Base-by-base conservation (phyloP, 2,888 invertebrate genomes). In the Tetropium fuscum region DNA sequence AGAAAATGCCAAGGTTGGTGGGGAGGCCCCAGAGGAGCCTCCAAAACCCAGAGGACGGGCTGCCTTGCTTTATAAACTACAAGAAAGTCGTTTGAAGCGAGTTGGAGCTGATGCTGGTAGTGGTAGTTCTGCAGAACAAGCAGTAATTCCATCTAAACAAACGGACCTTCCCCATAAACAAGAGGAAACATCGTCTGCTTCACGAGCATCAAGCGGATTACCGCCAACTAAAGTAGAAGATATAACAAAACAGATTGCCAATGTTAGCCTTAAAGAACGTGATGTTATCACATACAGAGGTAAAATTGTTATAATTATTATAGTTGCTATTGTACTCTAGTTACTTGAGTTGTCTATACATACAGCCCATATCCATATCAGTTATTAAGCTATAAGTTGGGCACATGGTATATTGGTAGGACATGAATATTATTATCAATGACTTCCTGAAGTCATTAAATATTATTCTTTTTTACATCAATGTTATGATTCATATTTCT, bases 11-110 rank as follows among this genome's bases (percentile, higher is more conserved):
- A 53, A 68, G 60, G 27, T 58, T 44, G 55, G 71, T 53, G 66
- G 68, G 53, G 58, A 47, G n/a, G 19, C 45, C 20, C 18, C 59
- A 43, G 64, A 61, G 8, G 60, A 62, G 38, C 71, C 74, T 3
- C 76, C 77, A 3, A 75, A 75, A 62, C 75, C 78, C 3, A 68
- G 74, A 57, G 81, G 80, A n/a, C 63, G 81, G 53, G 80, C 80
- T 8, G 77, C 78, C 0, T 32, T 78, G 4, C 58, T 81, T 5
- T 60, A 67, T 47, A 73, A 73, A 47, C 30, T 77, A 3, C 71
- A 69, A 43, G 71, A 72, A 38, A 60, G 63, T 16, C 59, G 67
- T 43, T 53, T 64, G 5, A 60, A 58, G 18, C 69, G 64, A 63
- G 70, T 74, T 20, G 74, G 75, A 15, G 45, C 49, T 25, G 20